These are phyloP conservation scores for Beroe ovata DNA, from an alignment of 37 sponge, comb jelly and placozoan species.

Conservation along the genomic window DNA sequence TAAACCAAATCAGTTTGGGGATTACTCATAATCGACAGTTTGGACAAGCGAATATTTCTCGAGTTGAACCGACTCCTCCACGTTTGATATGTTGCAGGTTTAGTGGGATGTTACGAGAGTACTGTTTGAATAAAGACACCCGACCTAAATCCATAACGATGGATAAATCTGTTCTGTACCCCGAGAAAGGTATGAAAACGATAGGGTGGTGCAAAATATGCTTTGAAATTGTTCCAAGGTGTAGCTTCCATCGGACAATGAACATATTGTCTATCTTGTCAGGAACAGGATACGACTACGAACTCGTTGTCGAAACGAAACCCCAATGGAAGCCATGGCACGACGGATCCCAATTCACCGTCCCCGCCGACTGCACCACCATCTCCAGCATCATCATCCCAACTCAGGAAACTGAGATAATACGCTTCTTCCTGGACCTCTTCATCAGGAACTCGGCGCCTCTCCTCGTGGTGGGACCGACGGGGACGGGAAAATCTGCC, in stretches of 20 bases:
- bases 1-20: too few species aligned
- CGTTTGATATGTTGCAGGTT: constrained; percentile 48
- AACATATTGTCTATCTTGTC: too few species aligned
- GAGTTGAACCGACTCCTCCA: too few species aligned
- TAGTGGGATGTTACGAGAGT: constrained; percentile 15
- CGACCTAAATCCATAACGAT: background rate
- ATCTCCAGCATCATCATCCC: constrained; percentile 57
- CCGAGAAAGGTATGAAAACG: constrained; percentile 55
- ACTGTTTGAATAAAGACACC: constrained; percentile 27
- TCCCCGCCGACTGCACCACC: background rate
- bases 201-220: too few species aligned
- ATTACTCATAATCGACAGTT: too few species aligned
- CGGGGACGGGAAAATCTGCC: constrained; percentile 67
- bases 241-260: too few species aligned
- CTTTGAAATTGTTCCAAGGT: too few species aligned
- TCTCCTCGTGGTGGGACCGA: constrained; percentile 64
- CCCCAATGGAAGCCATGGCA: constrained; percentile 39
- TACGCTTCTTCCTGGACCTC: constrained; percentile 58
- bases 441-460: constrained; percentile 23
- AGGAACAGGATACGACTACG: constrained; percentile 52
- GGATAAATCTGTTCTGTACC: constrained; percentile 19
- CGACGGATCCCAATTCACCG: constrained; percentile 42
- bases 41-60: too few species aligned
- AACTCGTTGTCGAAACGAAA: background rate
- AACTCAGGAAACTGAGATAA: constrained; percentile 16